Conservation (phyloP, 2,113 vertebrate species). For the Athene cunicularia region DNA sequence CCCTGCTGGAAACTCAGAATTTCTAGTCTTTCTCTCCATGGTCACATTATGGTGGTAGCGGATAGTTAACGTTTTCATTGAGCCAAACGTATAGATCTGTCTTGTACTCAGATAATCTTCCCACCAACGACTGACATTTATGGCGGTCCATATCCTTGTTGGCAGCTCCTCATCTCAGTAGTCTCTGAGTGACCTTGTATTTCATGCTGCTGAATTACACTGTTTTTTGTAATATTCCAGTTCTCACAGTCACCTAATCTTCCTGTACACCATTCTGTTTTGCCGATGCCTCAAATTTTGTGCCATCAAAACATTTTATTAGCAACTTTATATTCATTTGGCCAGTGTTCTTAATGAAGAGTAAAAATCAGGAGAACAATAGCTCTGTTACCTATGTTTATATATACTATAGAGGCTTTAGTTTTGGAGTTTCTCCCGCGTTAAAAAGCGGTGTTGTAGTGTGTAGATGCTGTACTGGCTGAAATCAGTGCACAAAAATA, state of each 20-base stretch:
- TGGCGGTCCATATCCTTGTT: not conserved
- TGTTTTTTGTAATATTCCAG: not conserved
- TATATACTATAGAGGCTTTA: not conserved
- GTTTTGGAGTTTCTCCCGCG: not conserved
- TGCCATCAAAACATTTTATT: not conserved
- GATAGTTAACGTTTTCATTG: not conserved
- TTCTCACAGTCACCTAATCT: not conserved
- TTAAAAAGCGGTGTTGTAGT: not conserved
- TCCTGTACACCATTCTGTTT: not conserved
- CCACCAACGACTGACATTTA: not conserved
- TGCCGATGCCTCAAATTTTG: not conserved
- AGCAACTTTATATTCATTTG: not conserved
- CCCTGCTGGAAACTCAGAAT: not conserved
- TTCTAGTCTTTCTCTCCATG: not conserved
- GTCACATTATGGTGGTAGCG: not conserved
- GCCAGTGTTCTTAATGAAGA: not conserved
- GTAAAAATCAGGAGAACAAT: not conserved
- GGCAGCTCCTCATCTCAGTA: not conserved
- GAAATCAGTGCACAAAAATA: not conserved
- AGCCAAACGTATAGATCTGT: not conserved
- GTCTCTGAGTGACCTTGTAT: not conserved
- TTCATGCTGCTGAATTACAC: not conserved
- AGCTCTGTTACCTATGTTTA: not conserved
- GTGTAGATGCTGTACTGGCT: not conserved
- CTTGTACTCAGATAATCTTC: not conserved